phyloP scores from a whole-genome alignment of 2,888 invertebrate species.

The Fragum fragum region DNA sequence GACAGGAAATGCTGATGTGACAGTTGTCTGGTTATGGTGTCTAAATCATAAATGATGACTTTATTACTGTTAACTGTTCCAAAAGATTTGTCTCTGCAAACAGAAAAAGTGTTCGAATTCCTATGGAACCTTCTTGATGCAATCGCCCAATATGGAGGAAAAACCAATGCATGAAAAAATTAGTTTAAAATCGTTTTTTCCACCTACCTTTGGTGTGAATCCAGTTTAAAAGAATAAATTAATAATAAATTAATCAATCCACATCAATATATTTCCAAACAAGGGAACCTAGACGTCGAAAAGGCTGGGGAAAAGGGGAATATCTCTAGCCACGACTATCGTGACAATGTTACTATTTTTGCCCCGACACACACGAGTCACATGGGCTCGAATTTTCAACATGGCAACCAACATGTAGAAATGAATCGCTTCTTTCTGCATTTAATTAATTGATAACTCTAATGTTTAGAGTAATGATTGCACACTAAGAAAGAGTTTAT shows the following conservation, averaged over 20 bases:
- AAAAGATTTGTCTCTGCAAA: not conserved
- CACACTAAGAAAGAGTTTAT: not conserved
- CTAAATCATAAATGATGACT: no score
- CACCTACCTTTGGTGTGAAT: constrained; percentile 59
- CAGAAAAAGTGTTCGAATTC: not conserved
- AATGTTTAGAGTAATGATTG: not conserved
- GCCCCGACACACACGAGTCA: constrained; percentile 76
- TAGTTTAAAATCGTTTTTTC: constrained; percentile 30
- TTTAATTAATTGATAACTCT: not conserved
- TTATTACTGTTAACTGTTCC: no score
- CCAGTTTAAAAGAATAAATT: constrained; percentile 39
- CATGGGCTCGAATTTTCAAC: constrained; percentile 80
- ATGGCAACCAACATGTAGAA: constrained; percentile 79
- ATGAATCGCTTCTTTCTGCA: not conserved
- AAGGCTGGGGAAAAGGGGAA: constrained; percentile 55
- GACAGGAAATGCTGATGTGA: not conserved
- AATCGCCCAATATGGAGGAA: constrained; percentile 68
- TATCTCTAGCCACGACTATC: constrained; percentile 59
- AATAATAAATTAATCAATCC: constrained; percentile 35
- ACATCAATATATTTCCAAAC: constrained; percentile 58
- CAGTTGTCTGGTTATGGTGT: not conserved
- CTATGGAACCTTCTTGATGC: constrained; percentile 51
- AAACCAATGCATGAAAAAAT: not conserved
- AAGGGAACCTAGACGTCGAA: constrained; percentile 49
- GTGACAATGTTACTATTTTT: constrained; percentile 71